Evolutionary conservation across 2,797 vertebrate species (phyloP).

Genomic region (Heliangelus exortis): DNA sequence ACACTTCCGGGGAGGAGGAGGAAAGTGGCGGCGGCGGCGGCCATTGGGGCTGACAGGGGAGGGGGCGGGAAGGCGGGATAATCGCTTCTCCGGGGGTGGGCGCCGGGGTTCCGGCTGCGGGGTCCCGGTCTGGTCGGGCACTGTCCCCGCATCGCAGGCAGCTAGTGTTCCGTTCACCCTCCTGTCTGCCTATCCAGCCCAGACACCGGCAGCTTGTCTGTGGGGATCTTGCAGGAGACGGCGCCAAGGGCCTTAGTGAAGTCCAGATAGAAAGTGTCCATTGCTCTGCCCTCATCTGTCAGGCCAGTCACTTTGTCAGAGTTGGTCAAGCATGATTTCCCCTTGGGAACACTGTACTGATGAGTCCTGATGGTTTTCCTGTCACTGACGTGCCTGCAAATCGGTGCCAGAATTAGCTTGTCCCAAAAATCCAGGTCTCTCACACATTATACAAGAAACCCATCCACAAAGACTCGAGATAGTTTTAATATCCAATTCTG

Average conservation of each 20-base stretch:
- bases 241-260: neutral
- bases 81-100: too few relatives aligned
- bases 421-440: too few relatives aligned
- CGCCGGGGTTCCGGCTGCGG: too few relatives aligned
- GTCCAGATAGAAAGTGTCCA: accelerated
- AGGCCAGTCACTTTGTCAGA: neutral
- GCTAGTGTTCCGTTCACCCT: too few relatives aligned
- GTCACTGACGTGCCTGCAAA: neutral
- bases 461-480: too few relatives aligned
- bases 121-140: neutral
- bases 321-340: neutral
- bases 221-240: neutral
- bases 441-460: too few relatives aligned
- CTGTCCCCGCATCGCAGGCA: accelerated
- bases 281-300: neutral
- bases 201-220: too few relatives aligned
- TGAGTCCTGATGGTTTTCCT: neutral
- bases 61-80: neutral
- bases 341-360: too few relatives aligned
- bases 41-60: accelerated
- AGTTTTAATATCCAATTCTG: too few relatives aligned
- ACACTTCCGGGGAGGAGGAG: neutral
- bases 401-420: neutral
- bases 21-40: too few relatives aligned
- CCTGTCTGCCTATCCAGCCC: accelerated